A percentile compares a stretch with the other conserved stretches of the same genome.
phyloP scores from a whole-genome alignment of 2,888 invertebrate species.

The Noctua fimbriata region DNA sequence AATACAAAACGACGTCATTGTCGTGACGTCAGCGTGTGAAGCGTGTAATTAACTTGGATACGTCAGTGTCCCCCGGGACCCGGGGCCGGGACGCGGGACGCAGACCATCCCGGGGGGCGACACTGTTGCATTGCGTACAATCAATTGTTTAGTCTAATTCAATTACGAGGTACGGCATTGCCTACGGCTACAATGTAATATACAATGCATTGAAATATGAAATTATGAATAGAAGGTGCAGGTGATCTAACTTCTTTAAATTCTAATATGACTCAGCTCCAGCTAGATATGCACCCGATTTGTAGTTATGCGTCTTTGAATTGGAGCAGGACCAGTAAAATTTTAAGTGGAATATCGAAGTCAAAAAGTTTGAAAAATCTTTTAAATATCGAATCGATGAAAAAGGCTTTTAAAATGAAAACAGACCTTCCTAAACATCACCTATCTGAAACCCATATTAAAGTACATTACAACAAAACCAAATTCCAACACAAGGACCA shows the following conservation, averaged over 20 bases:
- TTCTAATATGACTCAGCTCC: neutral
- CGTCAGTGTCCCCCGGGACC: conserved; percentile 47
- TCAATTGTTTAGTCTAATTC: conserved; percentile 65
- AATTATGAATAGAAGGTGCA: neutral
- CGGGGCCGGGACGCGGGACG: conserved; percentile 36
- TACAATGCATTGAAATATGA: conserved; percentile 17
- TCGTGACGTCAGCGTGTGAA: conserved; percentile 66
- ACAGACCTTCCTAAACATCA: neutral
- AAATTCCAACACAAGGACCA: conserved; percentile 11
- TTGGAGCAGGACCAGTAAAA: neutral
- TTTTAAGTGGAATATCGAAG: neutral
- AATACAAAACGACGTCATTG: conserved; percentile 68
- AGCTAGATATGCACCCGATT: too few relatives aligned
- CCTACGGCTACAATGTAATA: conserved; percentile 21
- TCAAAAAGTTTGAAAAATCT: neutral
- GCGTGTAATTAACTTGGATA: conserved; percentile 73
- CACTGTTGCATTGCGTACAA: conserved; percentile 64
- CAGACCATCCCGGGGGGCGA: conserved; percentile 47
- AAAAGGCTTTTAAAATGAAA: neutral
- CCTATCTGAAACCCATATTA: too few relatives aligned
- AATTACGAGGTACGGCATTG: conserved; percentile 54
- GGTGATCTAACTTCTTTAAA: neutral
- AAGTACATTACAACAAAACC: neutral
- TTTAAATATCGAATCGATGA: neutral
- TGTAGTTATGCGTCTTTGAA: too few relatives aligned